Conservation (phyloP, 2,888 invertebrate genomes). For the Cremastinae sp. region DNA sequence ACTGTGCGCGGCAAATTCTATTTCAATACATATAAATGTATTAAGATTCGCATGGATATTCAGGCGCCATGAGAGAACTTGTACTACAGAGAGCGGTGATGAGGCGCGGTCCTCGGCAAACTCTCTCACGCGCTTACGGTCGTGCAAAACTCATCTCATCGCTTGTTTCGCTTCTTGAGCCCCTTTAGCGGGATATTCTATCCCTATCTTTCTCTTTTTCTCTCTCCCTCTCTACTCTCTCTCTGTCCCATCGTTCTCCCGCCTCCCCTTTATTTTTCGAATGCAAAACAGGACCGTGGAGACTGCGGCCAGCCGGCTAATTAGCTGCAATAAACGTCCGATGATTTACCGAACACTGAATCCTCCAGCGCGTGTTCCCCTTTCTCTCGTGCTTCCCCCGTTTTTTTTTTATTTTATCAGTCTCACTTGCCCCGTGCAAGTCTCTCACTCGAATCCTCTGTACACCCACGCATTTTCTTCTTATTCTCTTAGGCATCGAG, state of each 20-base stretch:
- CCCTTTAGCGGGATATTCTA: slow-evolving; percentile 37
- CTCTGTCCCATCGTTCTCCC: no score
- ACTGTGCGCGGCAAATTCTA: neutral
- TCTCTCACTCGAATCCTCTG: slow-evolving; percentile 43
- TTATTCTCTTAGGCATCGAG: slow-evolving; percentile 37
- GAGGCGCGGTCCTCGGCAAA: slow-evolving; percentile 50
- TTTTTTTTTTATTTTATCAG: slow-evolving; percentile 41
- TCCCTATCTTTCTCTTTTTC: slow-evolving; percentile 27
- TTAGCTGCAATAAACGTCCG: slow-evolving; percentile 76
- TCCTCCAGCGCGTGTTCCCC: slow-evolving; percentile 44
- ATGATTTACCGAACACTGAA: slow-evolving; percentile 73
- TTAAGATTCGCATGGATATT: slow-evolving; percentile 28
- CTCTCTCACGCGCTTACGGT: slow-evolving; percentile 59
- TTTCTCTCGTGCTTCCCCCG: slow-evolving; percentile 27
- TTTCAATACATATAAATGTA: slow-evolving; percentile 21
- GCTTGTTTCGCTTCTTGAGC: slow-evolving; percentile 47
- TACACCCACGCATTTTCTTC: slow-evolving; percentile 52
- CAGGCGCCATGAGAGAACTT: slow-evolving; percentile 44
- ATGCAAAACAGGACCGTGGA: slow-evolving; percentile 71
- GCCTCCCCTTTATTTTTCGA: slow-evolving; percentile 52
- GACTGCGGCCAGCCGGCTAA: slow-evolving; percentile 69
- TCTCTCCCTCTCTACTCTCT: no score
- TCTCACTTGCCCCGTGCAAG: slow-evolving; percentile 29
- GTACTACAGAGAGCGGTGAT: slow-evolving; percentile 20
- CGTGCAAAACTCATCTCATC: slow-evolving; percentile 42